These are phyloP conservation scores for Oryzias woworae DNA, from an alignment of 2,113 vertebrate species.

Conservation along the genomic window DNA sequence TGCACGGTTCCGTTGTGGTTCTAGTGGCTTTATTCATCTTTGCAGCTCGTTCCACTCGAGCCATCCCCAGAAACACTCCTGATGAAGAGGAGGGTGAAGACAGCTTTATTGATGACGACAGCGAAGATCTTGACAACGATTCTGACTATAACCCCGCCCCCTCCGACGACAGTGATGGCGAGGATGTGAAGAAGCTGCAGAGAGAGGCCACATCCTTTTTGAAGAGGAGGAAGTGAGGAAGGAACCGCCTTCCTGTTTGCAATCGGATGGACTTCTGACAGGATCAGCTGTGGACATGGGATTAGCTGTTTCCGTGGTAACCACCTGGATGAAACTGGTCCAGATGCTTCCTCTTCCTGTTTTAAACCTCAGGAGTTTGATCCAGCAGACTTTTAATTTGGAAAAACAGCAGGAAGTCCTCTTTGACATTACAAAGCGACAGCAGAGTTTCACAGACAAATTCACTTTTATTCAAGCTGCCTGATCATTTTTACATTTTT, in stretches of 20 bases:
- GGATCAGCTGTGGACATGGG: too few relatives aligned
- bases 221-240: slow-evolving; percentile 48
- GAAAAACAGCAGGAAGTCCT: background rate
- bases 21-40: background rate
- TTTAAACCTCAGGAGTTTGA: too few relatives aligned
- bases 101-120: slow-evolving; percentile 75
- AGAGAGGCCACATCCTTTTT: slow-evolving; percentile 59
- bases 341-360: too few relatives aligned
- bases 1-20: background rate
- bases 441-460: too few relatives aligned
- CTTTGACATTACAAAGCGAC: background rate
- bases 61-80: background rate
- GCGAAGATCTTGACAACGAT: slow-evolving; percentile 60
- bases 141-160: slow-evolving; percentile 68
- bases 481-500: too few relatives aligned
- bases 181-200: slow-evolving; percentile 57
- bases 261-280: too few relatives aligned
- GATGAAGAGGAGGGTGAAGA: slow-evolving; percentile 53
- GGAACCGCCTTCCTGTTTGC: background rate
- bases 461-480: too few relatives aligned
- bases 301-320: too few relatives aligned
- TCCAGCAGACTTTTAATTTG: too few relatives aligned
- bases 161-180: slow-evolving; percentile 50
- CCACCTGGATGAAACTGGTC: too few relatives aligned
- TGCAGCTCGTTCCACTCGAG: slow-evolving; percentile 22